Evolutionary conservation across 2,797 vertebrate genomes (phyloP).

Genomic region (Channallabes apus): DNA sequence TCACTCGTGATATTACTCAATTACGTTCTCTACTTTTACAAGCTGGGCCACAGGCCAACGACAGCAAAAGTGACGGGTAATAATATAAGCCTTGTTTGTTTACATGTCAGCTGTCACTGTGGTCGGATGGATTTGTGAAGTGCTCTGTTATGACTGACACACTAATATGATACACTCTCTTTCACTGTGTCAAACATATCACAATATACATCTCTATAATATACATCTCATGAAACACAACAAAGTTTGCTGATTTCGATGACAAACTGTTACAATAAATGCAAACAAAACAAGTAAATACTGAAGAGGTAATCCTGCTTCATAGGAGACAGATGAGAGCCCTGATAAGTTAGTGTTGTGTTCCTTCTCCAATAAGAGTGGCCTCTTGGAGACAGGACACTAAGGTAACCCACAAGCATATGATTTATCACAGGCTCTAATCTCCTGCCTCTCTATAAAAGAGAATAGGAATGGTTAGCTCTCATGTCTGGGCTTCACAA

Average conservation of each 20-base stretch:
- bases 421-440: slow-evolving; percentile 55
- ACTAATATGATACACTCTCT: neutral
- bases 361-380: slow-evolving; percentile 52
- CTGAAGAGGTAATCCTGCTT: slow-evolving; percentile 14
- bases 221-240: neutral
- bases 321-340: slow-evolving; percentile 41
- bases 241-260: slow-evolving; percentile 9
- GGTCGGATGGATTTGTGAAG: neutral
- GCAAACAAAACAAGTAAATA: slow-evolving; percentile 42
- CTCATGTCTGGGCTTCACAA: slow-evolving; percentile 71
- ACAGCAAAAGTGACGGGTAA: neutral
- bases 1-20: slow-evolving; percentile 51
- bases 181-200: neutral
- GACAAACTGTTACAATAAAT: slow-evolving; percentile 28
- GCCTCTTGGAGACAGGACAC: slow-evolving; percentile 33
- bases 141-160: slow-evolving; percentile 10
- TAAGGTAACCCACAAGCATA: slow-evolving; percentile 47
- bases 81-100: neutral
- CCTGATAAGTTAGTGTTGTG: slow-evolving; percentile 45
- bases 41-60: slow-evolving; percentile 1
- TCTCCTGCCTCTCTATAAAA: slow-evolving; percentile 57
- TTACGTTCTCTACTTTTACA: slow-evolving; percentile 30
- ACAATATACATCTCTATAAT: neutral
- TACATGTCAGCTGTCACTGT: neutral
- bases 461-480: slow-evolving; percentile 56